Base-by-base conservation (phyloP, 2,888 invertebrate genomes). In the Leptodirus hochenwartii region DNA sequence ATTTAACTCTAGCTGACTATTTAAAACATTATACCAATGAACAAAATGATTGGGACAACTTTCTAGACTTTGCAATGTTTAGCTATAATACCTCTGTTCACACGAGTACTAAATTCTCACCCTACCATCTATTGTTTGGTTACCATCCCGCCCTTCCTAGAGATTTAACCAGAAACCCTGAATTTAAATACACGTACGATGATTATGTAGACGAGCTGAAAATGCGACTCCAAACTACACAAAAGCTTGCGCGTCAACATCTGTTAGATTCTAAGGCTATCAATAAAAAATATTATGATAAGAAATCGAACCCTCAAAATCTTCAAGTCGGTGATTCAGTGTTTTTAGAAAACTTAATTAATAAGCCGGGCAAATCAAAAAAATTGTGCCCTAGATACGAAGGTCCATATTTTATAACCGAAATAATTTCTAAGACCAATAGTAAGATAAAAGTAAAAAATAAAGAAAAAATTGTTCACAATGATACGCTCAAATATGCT, bases 81-180 rank as follows among this genome's bases (percentile, higher is more conserved):
- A 30, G 30, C 22, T 36, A 36, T 8, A 36, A 36, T 25, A 36
- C 36, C 4, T 9, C 25, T 9, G 25, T 37, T 2, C 35, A 37
- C 22, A 33, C 32, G 30, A 25, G 33, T 10, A 35, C 37, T 15
- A 25, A 34, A 15, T 9, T 31, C 5, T 34, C 30, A n/a, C 37
- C 37, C 3, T 37, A 30, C 22, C 33, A 37, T 33, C 9, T 35
- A 17, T 32, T 37, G 5, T 33, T 37, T 17, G 37, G 33, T 15
- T 30, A 38, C 29, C 30, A 22, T 16, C 30, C 38, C 2, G 17
- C 17, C 13, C 26, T 39, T 15, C 39, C 34, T 2, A 33, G 27
- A 24, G 10, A 25, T 10, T 11, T 37, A 5, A 33, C 20, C 17
- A 17, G 15, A 12, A 5, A 32, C 9, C 32, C 32, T 8, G 29